phyloP scores from a whole-genome alignment of 2,113 vertebrate genomes.

The Trichomycterus rosablanca region DNA sequence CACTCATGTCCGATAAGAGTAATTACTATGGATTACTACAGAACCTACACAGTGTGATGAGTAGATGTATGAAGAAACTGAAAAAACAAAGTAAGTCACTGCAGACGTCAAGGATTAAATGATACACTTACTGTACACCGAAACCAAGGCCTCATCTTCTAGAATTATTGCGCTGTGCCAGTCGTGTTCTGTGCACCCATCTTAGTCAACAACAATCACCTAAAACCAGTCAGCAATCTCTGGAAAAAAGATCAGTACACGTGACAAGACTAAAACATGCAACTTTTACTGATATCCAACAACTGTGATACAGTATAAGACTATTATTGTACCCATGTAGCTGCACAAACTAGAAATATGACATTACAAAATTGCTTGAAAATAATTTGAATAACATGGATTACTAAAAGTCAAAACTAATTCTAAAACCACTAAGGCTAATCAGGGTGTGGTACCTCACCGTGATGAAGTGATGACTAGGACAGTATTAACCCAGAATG shows the following conservation, averaged over 20 bases:
- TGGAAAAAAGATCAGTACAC: background rate
- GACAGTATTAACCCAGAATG: background rate
- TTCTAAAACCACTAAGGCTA: too few relatives aligned
- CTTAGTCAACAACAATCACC: conserved; percentile 8
- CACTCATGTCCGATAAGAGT: background rate
- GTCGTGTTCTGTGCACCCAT: background rate
- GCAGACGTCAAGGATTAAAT: background rate
- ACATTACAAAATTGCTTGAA: too few relatives aligned
- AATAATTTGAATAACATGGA: too few relatives aligned
- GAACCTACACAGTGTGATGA: background rate
- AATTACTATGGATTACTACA: conserved; percentile 4
- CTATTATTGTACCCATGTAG: too few relatives aligned
- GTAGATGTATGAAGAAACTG: conserved; percentile 1
- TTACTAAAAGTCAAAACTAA: too few relatives aligned
- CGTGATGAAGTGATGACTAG: background rate
- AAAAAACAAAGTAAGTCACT: background rate
- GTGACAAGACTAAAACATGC: background rate
- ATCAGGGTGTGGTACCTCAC: conserved; percentile 10
- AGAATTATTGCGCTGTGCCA: background rate
- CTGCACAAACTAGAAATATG: too few relatives aligned
- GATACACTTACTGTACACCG: conserved; percentile 1
- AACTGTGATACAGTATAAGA: too few relatives aligned
- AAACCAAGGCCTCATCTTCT: background rate
- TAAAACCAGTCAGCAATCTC: background rate
- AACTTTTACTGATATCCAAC: too few relatives aligned